Base-by-base conservation (phyloP, 2,888 invertebrate species). In the Drosophila mettleri region DNA sequence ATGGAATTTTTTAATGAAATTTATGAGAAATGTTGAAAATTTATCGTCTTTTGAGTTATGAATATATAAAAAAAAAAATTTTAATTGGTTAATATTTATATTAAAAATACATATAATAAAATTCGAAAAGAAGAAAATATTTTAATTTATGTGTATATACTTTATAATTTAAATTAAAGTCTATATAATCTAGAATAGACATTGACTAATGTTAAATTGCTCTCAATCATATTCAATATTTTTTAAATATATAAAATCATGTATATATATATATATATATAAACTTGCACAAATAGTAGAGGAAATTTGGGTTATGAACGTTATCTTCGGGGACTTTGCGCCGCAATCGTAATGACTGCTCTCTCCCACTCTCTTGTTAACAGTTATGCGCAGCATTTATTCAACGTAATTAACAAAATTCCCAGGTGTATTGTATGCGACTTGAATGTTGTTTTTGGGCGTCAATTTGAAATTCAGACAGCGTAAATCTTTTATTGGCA, bases 401-500 rank as follows among this genome's bases (percentile, higher is more conserved):
- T 83, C 77, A 66, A 69, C 78, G 81, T 86, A 84, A 84, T 84
- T 84, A 84, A 84, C 83, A 57, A 80, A 81, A 83, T 84, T 84
- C 84, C 84, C 84, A 81, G 86, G 81, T 84, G 84, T 81, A 82
- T 84, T 74, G 71, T 46, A 49, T 62, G 54, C 31, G 29, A 48
- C 64, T 49, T 34, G 49, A 51, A 55, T 60, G 53, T 68, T 68
- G 34, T 34, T 57, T 57, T 59, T 34, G 63, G 51, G 9, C 46
- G 51, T 51, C 49, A 69, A 84, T 84, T 84, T 84, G 49, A 83
- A 84, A 84, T 84, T 84, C 84, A 79, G 79, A 55, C 71, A 54
- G 75, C 84, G 84, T 84, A 84, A 84, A 84, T 84, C 83, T 84
- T 86, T 84, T 84, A 84, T 86, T 86, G 81, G 79, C 82, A 84